Evolutionary conservation across 2,888 invertebrate species (phyloP).

Genomic region (Eristalis intricaria): DNA sequence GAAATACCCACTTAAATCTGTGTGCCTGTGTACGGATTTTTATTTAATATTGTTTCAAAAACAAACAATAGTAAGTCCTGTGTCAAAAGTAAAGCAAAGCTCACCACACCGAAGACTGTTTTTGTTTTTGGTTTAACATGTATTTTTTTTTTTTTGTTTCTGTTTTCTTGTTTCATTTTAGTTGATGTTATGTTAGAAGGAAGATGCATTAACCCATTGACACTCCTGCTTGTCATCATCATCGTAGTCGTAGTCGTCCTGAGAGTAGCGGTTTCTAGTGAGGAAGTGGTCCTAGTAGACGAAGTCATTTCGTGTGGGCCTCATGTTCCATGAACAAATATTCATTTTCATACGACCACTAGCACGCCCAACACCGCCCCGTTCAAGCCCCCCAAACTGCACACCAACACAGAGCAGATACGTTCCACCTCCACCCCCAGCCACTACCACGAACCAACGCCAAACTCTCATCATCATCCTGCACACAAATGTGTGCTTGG

Average conservation of each 20-base stretch:
- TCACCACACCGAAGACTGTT: slow-evolving; percentile 30
- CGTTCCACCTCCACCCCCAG: slow-evolving; percentile 34
- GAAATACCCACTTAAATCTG: slow-evolving; percentile 47
- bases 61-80: slow-evolving; percentile 58
- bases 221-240: slow-evolving; percentile 67
- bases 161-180: slow-evolving; percentile 1
- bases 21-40: slow-evolving; percentile 48
- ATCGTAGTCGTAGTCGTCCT: slow-evolving; percentile 33
- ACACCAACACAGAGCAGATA: background rate
- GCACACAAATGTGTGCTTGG: slow-evolving; percentile 68
- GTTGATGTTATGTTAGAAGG: slow-evolving; percentile 16
- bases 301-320: slow-evolving; percentile 50
- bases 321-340: slow-evolving; percentile 68
- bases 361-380: slow-evolving; percentile 53
- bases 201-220: slow-evolving; percentile 72
- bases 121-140: background rate
- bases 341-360: slow-evolving; percentile 69
- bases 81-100: slow-evolving; percentile 59
- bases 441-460: slow-evolving; percentile 43
- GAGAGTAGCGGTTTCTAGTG: slow-evolving; percentile 32
- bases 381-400: slow-evolving; percentile 28
- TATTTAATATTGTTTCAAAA: slow-evolving; percentile 70
- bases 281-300: slow-evolving; percentile 32
- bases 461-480: slow-evolving; percentile 66
- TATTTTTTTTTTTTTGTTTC: slow-evolving; percentile 7